These are phyloP conservation scores for Selenia dentaria DNA, from an alignment of 2,888 invertebrate genomes.

Conservation along the genomic window DNA sequence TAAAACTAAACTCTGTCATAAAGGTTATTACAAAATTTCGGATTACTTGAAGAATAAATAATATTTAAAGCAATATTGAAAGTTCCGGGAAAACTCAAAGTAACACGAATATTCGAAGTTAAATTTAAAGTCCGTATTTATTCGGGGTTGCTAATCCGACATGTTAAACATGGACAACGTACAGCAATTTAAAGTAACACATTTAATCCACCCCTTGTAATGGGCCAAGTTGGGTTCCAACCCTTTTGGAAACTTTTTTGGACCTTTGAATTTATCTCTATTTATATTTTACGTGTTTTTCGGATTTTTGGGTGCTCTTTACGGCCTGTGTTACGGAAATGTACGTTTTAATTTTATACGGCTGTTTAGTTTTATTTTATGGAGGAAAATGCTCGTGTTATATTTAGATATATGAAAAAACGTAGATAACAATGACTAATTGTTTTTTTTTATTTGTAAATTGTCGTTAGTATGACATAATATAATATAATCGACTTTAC, in stretches of 20 bases:
- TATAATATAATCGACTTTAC: no score
- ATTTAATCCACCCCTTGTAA: constrained; percentile 58
- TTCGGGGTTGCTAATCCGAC: constrained; percentile 49
- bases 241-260: constrained; percentile 48
- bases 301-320: constrained; percentile 22
- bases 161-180: constrained; percentile 40
- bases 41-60: no score
- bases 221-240: constrained; percentile 45
- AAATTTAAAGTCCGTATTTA: constrained; percentile 35
- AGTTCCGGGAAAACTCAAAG: no score
- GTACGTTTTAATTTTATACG: constrained; percentile 2
- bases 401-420: no score
- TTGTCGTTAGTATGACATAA: no score
- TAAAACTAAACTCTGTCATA: no score
- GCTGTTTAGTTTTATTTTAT: not conserved
- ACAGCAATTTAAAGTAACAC: constrained; percentile 56
- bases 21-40: no score
- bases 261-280: constrained; percentile 44
- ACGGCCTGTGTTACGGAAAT: not conserved
- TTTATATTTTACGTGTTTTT: constrained; percentile 36
- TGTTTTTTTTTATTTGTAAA: no score
- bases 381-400: not conserved
- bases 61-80: no score
- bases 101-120: not conserved
- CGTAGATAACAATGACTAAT: no score